Evolutionary conservation across 2,888 invertebrate species (phyloP).

Genomic region (Caenorhabditis panamensis): DNA sequence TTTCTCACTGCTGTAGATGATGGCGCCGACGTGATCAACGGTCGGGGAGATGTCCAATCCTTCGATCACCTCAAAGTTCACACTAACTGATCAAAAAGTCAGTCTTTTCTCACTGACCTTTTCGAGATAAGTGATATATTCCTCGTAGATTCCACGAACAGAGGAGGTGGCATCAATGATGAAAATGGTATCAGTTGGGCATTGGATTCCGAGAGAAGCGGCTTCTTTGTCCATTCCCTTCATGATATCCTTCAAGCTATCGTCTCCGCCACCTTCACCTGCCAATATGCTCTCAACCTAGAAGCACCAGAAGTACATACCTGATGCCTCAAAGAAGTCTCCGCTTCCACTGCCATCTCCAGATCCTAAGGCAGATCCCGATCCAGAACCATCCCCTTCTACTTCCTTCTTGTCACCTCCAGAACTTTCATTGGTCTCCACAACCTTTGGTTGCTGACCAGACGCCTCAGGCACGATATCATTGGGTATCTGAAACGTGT

Average conservation of each 20-base stretch:
- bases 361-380: conserved; percentile 1
- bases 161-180: conserved; percentile 65
- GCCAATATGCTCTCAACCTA: conserved; percentile 4
- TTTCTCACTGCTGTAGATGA: conserved; percentile 59
- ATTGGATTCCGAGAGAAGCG: conserved; percentile 29
- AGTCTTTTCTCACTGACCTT: conserved; percentile 62
- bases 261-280: conserved; percentile 50
- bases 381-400: neutral
- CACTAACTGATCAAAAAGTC: neutral
- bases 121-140: conserved; percentile 45
- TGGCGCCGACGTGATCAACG: conserved; percentile 63
- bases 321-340: conserved; percentile 28
- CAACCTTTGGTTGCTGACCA: conserved; percentile 20
- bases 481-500: conserved; percentile 34
- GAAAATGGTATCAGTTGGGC: conserved; percentile 59
- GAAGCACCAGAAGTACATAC: no score
- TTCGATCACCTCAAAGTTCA: conserved; percentile 56
- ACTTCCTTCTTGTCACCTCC: conserved; percentile 11
- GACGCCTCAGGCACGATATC: conserved; percentile 22
- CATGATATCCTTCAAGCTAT: conserved; percentile 44
- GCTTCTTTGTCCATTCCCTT: conserved; percentile 41
- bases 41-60: conserved; percentile 58
- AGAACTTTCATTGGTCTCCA: conserved; percentile 14
- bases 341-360: conserved; percentile 35
- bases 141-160: conserved; percentile 49